A percentile compares a stretch with the other conserved stretches of the same genome.
Evolutionary conservation across 2,888 invertebrate genomes (phyloP).

Genomic region (Lamellibrachia columna): DNA sequence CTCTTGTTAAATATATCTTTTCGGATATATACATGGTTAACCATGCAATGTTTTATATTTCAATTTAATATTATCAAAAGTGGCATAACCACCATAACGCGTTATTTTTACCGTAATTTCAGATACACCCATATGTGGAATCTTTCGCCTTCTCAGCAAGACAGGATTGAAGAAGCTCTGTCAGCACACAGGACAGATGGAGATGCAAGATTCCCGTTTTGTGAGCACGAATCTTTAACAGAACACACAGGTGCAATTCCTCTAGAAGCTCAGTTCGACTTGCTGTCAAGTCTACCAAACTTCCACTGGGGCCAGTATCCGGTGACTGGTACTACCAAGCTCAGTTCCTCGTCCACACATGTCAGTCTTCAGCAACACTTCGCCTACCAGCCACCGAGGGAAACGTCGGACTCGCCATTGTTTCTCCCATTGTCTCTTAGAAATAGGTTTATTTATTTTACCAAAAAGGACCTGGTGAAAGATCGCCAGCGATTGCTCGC

Average conservation of each 20-base stretch:
- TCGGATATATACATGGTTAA: too few relatives aligned
- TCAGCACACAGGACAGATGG: neutral
- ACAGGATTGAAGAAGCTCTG: neutral
- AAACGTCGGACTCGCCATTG: neutral
- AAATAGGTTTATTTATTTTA: constrained; percentile 16
- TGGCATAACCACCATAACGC: neutral
- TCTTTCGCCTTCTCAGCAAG: neutral
- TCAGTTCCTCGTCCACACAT: neutral
- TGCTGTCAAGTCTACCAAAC: neutral
- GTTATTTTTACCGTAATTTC: neutral
- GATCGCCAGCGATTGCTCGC: neutral
- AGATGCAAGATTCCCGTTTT: neutral
- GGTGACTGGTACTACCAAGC: neutral
- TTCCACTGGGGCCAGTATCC: neutral
- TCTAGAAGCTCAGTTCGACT: neutral
- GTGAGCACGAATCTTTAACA: neutral
- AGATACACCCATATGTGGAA: neutral
- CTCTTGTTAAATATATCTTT: too few relatives aligned
- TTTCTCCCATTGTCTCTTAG: neutral
- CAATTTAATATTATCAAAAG: too few relatives aligned
- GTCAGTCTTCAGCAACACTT: neutral
- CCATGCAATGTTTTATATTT: too few relatives aligned
- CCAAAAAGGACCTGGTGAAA: neutral
- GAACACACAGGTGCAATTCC: neutral
- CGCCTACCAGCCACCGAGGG: neutral